A percentile compares a stretch with the other conserved stretches of the same genome.
Evolutionary conservation across 2,113 vertebrate species (phyloP).

Genomic region (Dasyornis broadbenti): DNA sequence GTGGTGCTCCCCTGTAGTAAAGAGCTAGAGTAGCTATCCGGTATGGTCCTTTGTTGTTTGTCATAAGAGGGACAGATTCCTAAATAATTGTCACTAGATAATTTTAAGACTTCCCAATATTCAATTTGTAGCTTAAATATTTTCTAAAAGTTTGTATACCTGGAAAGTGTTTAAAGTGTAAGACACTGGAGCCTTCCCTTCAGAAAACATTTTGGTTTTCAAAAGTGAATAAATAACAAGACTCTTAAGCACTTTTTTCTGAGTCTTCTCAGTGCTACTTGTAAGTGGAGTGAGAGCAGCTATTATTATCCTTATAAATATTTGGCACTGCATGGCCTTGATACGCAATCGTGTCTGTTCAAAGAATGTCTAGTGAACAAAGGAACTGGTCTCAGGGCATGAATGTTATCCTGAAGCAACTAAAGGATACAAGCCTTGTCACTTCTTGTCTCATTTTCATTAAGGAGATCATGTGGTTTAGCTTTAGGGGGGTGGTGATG

Average conservation of each 20-base stretch:
- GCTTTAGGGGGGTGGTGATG: slow-evolving; percentile 36
- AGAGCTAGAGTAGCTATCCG: not conserved
- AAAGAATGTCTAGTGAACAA: slow-evolving; percentile 47
- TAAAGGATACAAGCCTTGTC: slow-evolving; percentile 53
- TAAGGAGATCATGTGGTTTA: slow-evolving; percentile 47
- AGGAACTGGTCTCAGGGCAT: slow-evolving; percentile 20
- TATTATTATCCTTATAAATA: slow-evolving; percentile 53
- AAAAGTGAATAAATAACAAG: not conserved
- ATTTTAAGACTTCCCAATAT: not conserved
- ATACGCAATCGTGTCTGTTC: not conserved
- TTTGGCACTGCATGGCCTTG: slow-evolving; percentile 59
- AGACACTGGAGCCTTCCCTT: not conserved
- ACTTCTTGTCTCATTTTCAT: slow-evolving; percentile 59
- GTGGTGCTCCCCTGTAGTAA: not conserved
- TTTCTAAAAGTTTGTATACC: not conserved
- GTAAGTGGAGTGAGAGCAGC: not conserved
- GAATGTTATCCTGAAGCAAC: slow-evolving; percentile 34
- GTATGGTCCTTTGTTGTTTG: not conserved
- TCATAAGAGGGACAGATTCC: not conserved
- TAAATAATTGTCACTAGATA: not conserved
- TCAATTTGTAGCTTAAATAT: not conserved
- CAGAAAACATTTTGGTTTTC: not conserved
- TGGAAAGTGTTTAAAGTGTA: not conserved
- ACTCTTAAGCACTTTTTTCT: not conserved
- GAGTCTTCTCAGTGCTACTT: slow-evolving; percentile 8